Percentiles rank a stretch among this genome's conserved stretches.
Conservation (phyloP, 2,888 invertebrate species). For the Pocota personata region DNA sequence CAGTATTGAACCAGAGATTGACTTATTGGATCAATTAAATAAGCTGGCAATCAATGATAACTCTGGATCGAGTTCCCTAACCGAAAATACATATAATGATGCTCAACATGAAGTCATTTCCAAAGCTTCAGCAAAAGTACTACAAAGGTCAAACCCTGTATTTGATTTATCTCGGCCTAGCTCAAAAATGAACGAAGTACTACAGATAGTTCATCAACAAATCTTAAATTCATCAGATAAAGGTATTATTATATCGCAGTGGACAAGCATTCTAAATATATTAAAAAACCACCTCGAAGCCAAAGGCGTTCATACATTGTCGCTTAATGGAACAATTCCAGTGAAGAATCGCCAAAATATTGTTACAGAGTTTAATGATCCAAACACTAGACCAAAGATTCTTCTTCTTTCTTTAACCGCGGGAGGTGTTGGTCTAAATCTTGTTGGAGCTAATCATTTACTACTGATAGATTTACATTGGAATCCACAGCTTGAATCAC, state of each 20-base stretch:
- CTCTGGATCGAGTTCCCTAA: slow-evolving; percentile 31
- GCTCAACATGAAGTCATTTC: slow-evolving; percentile 82
- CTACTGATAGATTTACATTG: slow-evolving; percentile 96
- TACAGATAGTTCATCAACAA: slow-evolving; percentile 84
- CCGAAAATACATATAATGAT: slow-evolving; percentile 75
- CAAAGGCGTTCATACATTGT: slow-evolving; percentile 84
- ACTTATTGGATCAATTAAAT: slow-evolving; percentile 86
- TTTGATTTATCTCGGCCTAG: slow-evolving; percentile 86
- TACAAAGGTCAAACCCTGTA: slow-evolving; percentile 88
- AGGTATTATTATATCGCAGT: slow-evolving; percentile 95
- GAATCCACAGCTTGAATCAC: slow-evolving; percentile 98
- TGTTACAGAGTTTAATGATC: slow-evolving; percentile 89
- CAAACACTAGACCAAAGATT: slow-evolving; percentile 85
- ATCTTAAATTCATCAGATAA: slow-evolving; percentile 86
- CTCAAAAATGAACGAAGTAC: slow-evolving; percentile 86
- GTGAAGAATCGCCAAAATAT: slow-evolving; percentile 88
- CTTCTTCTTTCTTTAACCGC: slow-evolving; percentile 95
- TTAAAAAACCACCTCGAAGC: slow-evolving; percentile 86
- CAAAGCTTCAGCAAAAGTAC: slow-evolving; percentile 86
- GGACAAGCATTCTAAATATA: slow-evolving; percentile 92
- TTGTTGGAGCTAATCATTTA: slow-evolving; percentile 96
- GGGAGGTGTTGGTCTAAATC: slow-evolving; percentile 97
- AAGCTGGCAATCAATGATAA: slow-evolving; percentile 84
- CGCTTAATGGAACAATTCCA: slow-evolving; percentile 90
- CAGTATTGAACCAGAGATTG: slow-evolving; percentile 83